Conservation (phyloP, 2,113 vertebrate species). For the Cyprinodon tularosa region DNA sequence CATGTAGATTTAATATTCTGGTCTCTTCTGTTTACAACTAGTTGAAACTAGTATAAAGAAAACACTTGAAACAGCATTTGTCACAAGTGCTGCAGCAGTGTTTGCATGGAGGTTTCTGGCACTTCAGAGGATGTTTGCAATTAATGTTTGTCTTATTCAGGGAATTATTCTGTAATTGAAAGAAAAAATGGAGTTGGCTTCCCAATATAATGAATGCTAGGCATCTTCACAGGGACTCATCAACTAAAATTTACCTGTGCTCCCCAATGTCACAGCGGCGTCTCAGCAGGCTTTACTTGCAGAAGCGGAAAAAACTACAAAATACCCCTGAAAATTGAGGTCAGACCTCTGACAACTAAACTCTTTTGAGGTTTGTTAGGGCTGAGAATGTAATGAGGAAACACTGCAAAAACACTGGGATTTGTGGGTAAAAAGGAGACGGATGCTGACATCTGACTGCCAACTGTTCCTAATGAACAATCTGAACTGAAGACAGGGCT, state of each 20-base stretch:
- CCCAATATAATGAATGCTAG: neutral
- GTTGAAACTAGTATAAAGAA: neutral
- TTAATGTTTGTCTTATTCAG: neutral
- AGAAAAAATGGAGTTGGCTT: slow-evolving; percentile 1
- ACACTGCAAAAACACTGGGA: slow-evolving; percentile 20
- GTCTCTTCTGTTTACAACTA: neutral
- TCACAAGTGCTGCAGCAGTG: neutral
- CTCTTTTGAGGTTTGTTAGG: slow-evolving; percentile 37
- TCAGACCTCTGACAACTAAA: slow-evolving; percentile 16
- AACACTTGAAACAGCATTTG: neutral
- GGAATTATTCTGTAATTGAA: neutral
- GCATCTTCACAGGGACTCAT: slow-evolving; percentile 1
- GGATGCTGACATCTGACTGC: slow-evolving; percentile 41
- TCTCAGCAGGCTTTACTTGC: neutral
- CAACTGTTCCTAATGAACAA: slow-evolving; percentile 51
- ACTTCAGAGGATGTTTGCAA: neutral
- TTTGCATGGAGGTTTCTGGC: too few relatives aligned
- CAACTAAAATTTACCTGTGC: neutral
- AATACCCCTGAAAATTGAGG: slow-evolving; percentile 15
- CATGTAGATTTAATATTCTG: neutral
- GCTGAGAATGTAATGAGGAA: slow-evolving; percentile 38
- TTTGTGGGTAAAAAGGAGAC: slow-evolving; percentile 32
- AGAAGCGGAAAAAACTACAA: neutral
- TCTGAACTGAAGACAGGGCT: slow-evolving; percentile 5
- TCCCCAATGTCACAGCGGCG: neutral